Conservation (phyloP, 2,113 vertebrate species). For the Sander lucioperca region DNA sequence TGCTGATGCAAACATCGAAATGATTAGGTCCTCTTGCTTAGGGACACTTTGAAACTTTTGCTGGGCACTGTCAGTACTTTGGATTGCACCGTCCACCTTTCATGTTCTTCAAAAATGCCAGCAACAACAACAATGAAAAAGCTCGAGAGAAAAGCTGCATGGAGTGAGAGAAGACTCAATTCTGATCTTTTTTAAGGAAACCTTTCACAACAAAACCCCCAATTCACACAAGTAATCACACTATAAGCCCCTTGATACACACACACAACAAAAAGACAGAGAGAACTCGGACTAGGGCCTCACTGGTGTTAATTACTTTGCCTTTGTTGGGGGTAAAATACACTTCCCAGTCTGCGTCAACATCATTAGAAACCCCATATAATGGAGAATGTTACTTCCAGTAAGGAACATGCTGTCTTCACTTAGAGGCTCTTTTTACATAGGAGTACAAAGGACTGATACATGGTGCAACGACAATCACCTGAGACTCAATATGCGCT, state of each 20-base stretch:
- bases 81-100: slow-evolving; percentile 42
- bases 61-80: slow-evolving; percentile 5
- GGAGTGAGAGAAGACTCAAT: slow-evolving; percentile 32
- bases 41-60: slow-evolving; percentile 34
- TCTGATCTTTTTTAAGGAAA: slow-evolving; percentile 57
- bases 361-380: slow-evolving; percentile 43
- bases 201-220: slow-evolving; percentile 45
- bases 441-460: too few species aligned
- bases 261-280: slow-evolving; percentile 32
- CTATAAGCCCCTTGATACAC: slow-evolving; percentile 40
- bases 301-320: slow-evolving; percentile 71
- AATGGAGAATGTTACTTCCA: slow-evolving; percentile 21
- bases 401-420: too few species aligned
- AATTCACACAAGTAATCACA: slow-evolving; percentile 62
- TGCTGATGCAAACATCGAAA: slow-evolving; percentile 23
- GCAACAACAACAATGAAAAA: slow-evolving; percentile 30
- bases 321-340: slow-evolving; percentile 52
- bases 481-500: too few species aligned
- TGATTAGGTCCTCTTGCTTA: slow-evolving; percentile 13
- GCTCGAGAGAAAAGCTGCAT: slow-evolving; percentile 26
- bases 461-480: too few species aligned
- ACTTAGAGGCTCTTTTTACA: too few species aligned
- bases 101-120: slow-evolving; percentile 24
- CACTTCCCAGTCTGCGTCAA: slow-evolving; percentile 44
- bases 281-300: slow-evolving; percentile 17